Evolutionary conservation across 2,888 invertebrate species (phyloP).

Genomic region (Leuctra nigra): DNA sequence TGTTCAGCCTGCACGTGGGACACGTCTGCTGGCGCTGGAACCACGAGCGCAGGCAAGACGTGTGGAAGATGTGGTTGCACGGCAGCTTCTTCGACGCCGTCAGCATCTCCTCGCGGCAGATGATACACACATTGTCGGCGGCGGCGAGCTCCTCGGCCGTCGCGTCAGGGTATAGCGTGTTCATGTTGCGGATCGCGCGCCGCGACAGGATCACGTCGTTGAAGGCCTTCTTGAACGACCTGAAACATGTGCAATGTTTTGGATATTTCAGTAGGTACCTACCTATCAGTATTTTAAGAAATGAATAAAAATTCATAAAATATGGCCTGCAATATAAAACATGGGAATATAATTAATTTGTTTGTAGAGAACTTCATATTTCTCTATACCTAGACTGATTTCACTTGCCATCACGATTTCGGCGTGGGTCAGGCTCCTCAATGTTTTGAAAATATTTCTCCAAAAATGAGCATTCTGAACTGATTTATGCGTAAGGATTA

Average conservation of each 20-base stretch:
- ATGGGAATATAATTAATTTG: too few species aligned
- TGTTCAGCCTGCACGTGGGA: conserved; percentile 95
- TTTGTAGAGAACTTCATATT: too few species aligned
- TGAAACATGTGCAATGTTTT: conserved; percentile 38
- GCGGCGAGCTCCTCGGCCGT: conserved; percentile 85
- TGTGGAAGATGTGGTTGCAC: conserved; percentile 99
- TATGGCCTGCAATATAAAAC: too few species aligned
- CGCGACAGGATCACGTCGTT: conserved; percentile 96
- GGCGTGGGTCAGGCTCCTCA: too few species aligned
- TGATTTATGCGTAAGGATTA: too few species aligned
- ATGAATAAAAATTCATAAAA: too few species aligned
- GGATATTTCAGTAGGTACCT: too few species aligned
- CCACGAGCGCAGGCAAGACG: conserved; percentile 95
- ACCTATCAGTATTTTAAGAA: too few species aligned
- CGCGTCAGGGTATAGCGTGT: conserved; percentile 94
- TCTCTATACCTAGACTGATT: too few species aligned
- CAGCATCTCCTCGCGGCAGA: conserved; percentile 86
- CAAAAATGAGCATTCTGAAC: too few species aligned
- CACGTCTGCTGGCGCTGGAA: conserved; percentile 99
- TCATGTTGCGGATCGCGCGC: conserved; percentile 96
- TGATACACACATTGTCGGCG: conserved; percentile 97
- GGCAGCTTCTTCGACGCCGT: conserved; percentile 90
- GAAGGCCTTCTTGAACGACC: conserved; percentile 95
- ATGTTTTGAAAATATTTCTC: too few species aligned
- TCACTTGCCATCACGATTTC: too few species aligned